Evolutionary conservation across 2,888 invertebrate genomes (phyloP), one percentile per base, ranked within the genome.

Genomic region (Caradrina kadenii): DNA sequence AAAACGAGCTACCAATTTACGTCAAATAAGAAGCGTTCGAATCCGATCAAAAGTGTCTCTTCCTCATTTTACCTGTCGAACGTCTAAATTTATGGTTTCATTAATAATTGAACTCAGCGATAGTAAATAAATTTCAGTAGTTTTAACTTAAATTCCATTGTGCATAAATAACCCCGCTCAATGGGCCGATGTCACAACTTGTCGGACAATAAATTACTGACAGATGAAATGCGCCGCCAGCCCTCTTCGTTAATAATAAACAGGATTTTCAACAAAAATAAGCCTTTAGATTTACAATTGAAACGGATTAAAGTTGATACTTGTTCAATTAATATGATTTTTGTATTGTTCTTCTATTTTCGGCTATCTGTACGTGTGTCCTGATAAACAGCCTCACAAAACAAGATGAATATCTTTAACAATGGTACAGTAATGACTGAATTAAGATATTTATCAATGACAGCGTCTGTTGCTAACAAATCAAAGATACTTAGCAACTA

Each of bases 141-240:
- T 84, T 83, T 86, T 73, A 83, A 86, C 79, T 85, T 87, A 82
- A 84, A 82, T 85, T 85, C 72, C 76, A 80, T 72, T 78, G 84
- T 78, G 79, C 84, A 88, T 91, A 91, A 89, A 90, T 90, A 89
- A 88, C 79, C 64, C 53, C 65, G 81, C 75, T 86, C 89, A 88
- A 88, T 89, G 88, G 87, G 77, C 76, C 83, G 82, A 79, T 83
- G 90, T 90, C 90, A 88, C 90, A 88, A 88, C 84, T 84, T 89
- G 89, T 89, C 86, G 78, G 77, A 78, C 87, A 85, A 89, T 92
- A 90, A 89, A 92, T 91, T 87, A 89, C 84, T 82, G 86, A 83
- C 90, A 88, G 88, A 89, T 88, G 89, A 91, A 90, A 90, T 81
- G 85, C 83, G 79, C 88, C 88, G 86, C 83, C 81, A 73, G 80